Base-by-base conservation (phyloP, 2,113 vertebrate genomes). In the Salvelinus alpinus region DNA sequence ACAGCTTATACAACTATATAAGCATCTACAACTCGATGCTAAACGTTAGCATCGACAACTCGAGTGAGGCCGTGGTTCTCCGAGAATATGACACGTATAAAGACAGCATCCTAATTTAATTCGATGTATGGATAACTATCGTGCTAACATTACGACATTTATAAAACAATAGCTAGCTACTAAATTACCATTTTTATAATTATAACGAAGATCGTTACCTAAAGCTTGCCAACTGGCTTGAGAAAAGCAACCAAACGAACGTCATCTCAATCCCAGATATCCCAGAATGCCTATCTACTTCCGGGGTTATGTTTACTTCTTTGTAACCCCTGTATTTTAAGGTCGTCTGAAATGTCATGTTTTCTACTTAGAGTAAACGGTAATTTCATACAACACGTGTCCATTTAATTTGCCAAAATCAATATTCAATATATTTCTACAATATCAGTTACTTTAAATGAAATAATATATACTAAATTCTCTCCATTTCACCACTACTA, bases 221-320 rank as follows among this genome's bases (percentile, higher is more conserved):
- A 5, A n/a, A 5, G n/a, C 2, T 62, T 22, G n/a, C 59, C 59
- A 62, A 62, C 18, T 62, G n/a, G 18, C n/a, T 24, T 22, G 59
- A 22, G n/a, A 62, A 75, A 72, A 27, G 12, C n/a, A 69, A 70
- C 38, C 48, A 34, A 38, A 64, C 7, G 38, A 66, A 84, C 85
- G 85, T 87, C 85, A 87, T 68, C 80, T 62, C 54, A 82, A 77
- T 31, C 71, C n/a, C 27, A 29, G 65, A 72, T 74, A 72, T 71
- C 79, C 83, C 83, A 57, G 72, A 73, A 73, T 75, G 38, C 59
- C n/a, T 3, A 71, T 77, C 34, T 75, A 70, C 79, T 78, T 85
- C 85, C 85, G 83, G 72, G 73, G 69, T 71, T 75, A 70, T 60
- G 69, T 78, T 70, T 11, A 57, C 1, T 1, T 57, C 64, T 73